Percentiles rank a stretch among this genome's conserved stretches.
phyloP scores from a whole-genome alignment of 2,113 vertebrate species.

The Bubalus kerabau region DNA sequence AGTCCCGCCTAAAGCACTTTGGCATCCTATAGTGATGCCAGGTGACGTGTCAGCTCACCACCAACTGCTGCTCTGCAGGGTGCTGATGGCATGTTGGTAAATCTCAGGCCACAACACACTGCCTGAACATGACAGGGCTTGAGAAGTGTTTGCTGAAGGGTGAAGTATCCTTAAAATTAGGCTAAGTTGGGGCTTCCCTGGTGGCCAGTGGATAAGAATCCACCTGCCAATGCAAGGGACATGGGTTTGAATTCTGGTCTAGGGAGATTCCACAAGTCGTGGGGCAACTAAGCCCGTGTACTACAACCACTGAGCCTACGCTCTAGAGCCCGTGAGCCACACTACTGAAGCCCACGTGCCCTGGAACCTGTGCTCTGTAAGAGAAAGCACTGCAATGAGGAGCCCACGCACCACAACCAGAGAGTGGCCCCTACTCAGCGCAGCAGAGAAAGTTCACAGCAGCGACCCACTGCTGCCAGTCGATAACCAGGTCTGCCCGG shows the following conservation, averaged over 20 bases:
- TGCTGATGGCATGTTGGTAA: accelerated
- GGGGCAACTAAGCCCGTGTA: not conserved
- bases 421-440: not conserved
- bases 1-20: not conserved
- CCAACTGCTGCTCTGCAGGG: not conserved
- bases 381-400: not conserved
- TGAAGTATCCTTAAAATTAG: not conserved
- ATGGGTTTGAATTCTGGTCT: not conserved
- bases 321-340: not conserved
- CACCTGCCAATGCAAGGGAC: not conserved
- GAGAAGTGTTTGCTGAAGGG: not conserved
- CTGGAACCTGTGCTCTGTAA: not conserved
- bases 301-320: not conserved
- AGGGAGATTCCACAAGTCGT: not conserved
- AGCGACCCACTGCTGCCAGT: not conserved
- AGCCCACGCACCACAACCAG: accelerated
- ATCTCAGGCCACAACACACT: not conserved
- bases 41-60: not conserved
- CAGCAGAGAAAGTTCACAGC: not conserved
- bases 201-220: not conserved
- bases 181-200: not conserved
- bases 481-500: accelerated
- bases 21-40: accelerated
- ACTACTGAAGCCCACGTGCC: not conserved
- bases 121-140: not conserved